Percentiles rank a stretch among this genome's conserved stretches.
phyloP scores from a whole-genome alignment of 2,888 invertebrate genomes.

The Allygus modestus region DNA sequence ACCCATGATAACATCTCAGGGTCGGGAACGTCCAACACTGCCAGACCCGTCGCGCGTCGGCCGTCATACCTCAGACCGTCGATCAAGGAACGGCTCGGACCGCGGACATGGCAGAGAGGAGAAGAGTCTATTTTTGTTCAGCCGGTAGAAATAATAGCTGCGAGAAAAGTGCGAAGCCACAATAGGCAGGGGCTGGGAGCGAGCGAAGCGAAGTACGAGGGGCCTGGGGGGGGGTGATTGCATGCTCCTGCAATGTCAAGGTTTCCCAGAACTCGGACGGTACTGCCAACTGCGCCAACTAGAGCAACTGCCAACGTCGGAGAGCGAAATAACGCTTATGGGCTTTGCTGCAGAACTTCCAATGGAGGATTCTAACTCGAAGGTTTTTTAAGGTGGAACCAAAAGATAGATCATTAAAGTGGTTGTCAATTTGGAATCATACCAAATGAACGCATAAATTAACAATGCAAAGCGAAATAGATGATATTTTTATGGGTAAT shows the following conservation, averaged over 20 bases:
- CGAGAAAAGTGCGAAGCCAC: conserved; percentile 20
- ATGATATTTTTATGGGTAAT: no score
- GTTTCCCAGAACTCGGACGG: conserved; percentile 58
- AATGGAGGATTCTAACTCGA: no score
- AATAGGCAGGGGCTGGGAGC: neutral
- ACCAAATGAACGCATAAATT: no score
- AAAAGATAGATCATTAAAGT: no score
- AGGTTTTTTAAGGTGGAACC: no score
- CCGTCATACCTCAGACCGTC: no score
- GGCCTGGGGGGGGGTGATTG: conserved; percentile 5
- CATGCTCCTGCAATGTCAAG: conserved; percentile 53
- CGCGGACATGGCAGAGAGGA: neutral
- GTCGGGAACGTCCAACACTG: no score
- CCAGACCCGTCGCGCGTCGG: no score
- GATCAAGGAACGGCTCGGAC: neutral
- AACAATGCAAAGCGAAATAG: no score
- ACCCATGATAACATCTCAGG: no score
- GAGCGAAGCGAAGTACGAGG: conserved; percentile 16
- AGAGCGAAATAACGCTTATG: neutral
- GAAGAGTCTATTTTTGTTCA: conserved; percentile 39
- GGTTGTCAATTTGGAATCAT: no score
- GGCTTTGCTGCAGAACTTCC: neutral
- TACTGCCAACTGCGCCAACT: conserved; percentile 54
- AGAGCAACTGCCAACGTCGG: conserved; percentile 52
- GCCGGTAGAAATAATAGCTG: conserved; percentile 26